Base-by-base conservation (phyloP, 2,113 vertebrate species). In the Percopsis transmontana region DNA sequence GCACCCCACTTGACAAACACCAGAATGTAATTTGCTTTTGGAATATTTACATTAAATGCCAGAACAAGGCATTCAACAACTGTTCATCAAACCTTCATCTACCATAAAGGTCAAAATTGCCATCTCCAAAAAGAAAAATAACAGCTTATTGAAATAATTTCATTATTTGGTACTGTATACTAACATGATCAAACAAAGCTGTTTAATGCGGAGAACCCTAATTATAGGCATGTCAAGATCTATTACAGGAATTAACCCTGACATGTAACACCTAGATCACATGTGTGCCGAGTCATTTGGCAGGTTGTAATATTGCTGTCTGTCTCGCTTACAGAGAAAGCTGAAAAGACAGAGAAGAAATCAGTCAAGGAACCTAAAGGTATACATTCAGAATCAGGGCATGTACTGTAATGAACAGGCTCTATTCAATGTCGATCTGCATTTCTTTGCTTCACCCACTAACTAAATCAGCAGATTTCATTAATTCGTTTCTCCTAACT, bases 381-480 rank as follows among this genome's bases (percentile, higher is more conserved):
- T 90, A 57, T 16, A 33, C 27, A 33, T 7, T 92, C 66, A 89
- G 90, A 90, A 69, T 12, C n/a, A 13, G 3, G 21, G 18, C 14
- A 38, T 52, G n/a, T 33, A 7, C 5, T 1, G 5, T 33, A 33
- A n/a, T n/a, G n/a, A n/a, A n/a, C n/a, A 6, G 27, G 27, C 27
- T 33, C 27, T 33, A 1, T 33, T 33, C 8, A 7, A 33, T 33
- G 8, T 6, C 8, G 27, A 33, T 4, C 27, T 33, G 27, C 27
- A 33, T 33, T 33, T 4, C 5, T 33, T 33, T 33, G 5, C 27
- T 33, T 33, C 27, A 33, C 27, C 27, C 27, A 33, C 27, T 7
- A 33, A 6, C 27, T 33, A 33, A 33, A 33, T 33, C 27, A 33
- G 8, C 27, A 33, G 27, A 33, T 33, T 33, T 33, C 8, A 6